Evolutionary conservation across 2,113 vertebrate species (phyloP), one percentile per base, ranked within the genome.

Genomic region (Callipepla californica): DNA sequence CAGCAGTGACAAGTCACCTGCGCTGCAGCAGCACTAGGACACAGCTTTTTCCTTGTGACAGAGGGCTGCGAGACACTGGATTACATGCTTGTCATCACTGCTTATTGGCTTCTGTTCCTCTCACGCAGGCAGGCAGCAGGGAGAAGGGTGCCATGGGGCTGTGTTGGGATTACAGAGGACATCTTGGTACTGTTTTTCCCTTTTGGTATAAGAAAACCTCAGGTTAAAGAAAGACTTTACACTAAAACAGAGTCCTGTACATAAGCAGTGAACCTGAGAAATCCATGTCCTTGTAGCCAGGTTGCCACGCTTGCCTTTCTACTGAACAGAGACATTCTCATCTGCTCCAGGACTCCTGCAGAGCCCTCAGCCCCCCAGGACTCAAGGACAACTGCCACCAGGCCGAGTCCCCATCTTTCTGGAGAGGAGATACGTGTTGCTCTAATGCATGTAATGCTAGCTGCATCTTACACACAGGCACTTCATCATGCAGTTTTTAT

Each of bases 81-180:
- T 95, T 96, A 86, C 82, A 85, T 90, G 93, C 80, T n/a, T 96
- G 92, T 80, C 95, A 93, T 68, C 88, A 75, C 80, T 48, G 57
- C 76, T 96, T 90, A 94, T 70, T 83, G 92, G 92, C 85, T 95
- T 94, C 88, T 96, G 85, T 92, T 93, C 82, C 87, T 85, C 34
- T 23, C 88, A 55, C 38, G 6, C 21, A 7, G 0, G 48, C 47
- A 85, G 78, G 87, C 81, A 90, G 90, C 82, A 75, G 79, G 0
- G 19, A 84, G 45, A 2, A 1, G 58, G 57, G 61, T 26, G 80
- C 59, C 88, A 80, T 28, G 7, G 80, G 6, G 68, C 92, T 44
- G 36, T 12, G 50, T 69, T 47, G 22, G 65, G 65, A 74, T 40
- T 58, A 61, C 73, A 87, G 72, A 66, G 67, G 50, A 66, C 47